Base-by-base conservation (phyloP, 2,888 invertebrate species). In the Ormyrus thymus region DNA sequence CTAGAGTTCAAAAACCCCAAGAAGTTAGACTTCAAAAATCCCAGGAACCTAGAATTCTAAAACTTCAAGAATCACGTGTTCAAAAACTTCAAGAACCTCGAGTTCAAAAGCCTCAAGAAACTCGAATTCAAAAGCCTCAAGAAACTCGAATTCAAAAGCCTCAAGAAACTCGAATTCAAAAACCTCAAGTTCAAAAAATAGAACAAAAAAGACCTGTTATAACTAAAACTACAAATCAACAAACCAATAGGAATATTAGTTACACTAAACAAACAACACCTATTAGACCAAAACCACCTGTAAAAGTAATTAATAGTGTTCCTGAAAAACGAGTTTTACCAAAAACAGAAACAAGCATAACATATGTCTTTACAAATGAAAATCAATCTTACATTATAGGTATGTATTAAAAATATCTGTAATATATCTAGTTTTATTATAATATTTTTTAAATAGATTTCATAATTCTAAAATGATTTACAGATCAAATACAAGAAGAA, bases 401-500 rank as follows among this genome's bases (percentile, higher is more conserved):
- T 81, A 76, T 10, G 56, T 56, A 29, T 56, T 46, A 55, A 59
- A 5, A 43, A 66, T 43, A 56, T 6, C 7, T 7, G n/a, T 10
- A 11, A 7, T 10, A 11, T 13, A 13, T 48, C 11, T 48, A 56
- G 10, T 43, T 51, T 65, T 65, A 56, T 11, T 53, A 48, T 76
- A 56, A 64, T 59, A 51, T 46, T 9, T 51, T 29, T 29, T 29
- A 29, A 29, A 29, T 29, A 29, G 29, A 29, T 29, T 29, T 29
- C 15, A 15, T 51, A 29, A 62, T 79, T 66, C 73, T 29, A 29
- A 29, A 29, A 29, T 29, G 29, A 29, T 29, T 46, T 76, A 43
- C 53, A 81, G 81, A 83, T 71, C 68, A 81, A 6, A 53, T 13
- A 58, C 62, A 81, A 51, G 84, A 86, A 50, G 83, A 83, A 7